Evolutionary conservation across 2,888 invertebrate species (phyloP).

Genomic region (Aphelenchoides bicaudatus): DNA sequence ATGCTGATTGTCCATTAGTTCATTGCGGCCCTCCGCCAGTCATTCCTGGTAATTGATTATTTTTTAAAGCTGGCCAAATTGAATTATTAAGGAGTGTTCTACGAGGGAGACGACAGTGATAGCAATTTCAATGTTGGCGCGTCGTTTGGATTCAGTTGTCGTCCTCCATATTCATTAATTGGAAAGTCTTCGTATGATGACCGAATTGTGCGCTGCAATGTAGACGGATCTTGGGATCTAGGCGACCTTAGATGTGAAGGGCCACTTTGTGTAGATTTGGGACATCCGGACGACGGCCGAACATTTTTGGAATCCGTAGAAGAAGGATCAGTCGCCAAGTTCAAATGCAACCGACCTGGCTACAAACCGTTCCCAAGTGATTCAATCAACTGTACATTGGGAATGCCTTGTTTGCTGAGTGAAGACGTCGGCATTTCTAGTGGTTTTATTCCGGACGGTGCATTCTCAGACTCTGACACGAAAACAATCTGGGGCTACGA

Average conservation of each 20-base stretch:
- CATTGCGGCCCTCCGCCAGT: conserved; percentile 87
- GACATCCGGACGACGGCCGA: conserved; percentile 69
- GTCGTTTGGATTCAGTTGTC: conserved; percentile 77
- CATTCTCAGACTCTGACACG: conserved; percentile 67
- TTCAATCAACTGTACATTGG: conserved; percentile 62
- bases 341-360: conserved; percentile 83
- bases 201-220: conserved; percentile 82
- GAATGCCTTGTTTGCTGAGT: conserved; percentile 88
- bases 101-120: conserved; percentile 71
- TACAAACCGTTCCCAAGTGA: conserved; percentile 52
- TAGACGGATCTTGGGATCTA: conserved; percentile 92
- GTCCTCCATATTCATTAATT: conserved; percentile 84
- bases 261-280: conserved; percentile 24
- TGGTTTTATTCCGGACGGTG: conserved; percentile 85
- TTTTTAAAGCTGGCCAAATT: conserved; percentile 11
- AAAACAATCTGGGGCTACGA: conserved; percentile 66
- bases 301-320: conserved; percentile 73
- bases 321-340: conserved; percentile 79
- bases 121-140: conserved; percentile 68
- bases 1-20: conserved; percentile 65
- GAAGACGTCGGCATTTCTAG: conserved; percentile 84
- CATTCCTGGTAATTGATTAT: conserved; percentile 69
- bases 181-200: conserved; percentile 87
- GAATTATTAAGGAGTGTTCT: conserved; percentile 78
- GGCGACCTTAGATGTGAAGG: conserved; percentile 78